Evolutionary conservation across 53 echinoderm and acorn worm genomes (phyloP).

Genomic region (Arbacia lixula): DNA sequence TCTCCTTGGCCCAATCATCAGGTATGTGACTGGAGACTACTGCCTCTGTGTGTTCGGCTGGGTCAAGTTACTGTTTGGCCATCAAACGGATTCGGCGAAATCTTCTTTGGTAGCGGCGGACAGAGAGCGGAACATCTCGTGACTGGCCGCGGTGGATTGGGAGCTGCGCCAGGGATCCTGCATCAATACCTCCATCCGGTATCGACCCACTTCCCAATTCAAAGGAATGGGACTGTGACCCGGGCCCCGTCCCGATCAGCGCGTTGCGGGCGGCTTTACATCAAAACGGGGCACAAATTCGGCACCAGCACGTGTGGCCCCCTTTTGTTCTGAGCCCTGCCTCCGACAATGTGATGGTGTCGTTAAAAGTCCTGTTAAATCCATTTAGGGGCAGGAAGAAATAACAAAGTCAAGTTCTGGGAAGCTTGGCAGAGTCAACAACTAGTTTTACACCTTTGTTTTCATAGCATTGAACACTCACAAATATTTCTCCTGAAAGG

Average conservation of each 20-base stretch:
- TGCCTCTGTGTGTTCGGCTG: constrained; percentile 32
- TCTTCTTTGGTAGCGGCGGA: not conserved
- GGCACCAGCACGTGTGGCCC: constrained; percentile 6
- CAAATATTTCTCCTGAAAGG: constrained; percentile 48
- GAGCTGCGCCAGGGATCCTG: constrained; percentile 31
- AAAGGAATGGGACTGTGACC: constrained; percentile 41
- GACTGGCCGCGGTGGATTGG: constrained; percentile 34
- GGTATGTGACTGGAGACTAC: no score
- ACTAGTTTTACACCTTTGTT: constrained; percentile 43
- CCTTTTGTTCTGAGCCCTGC: constrained; percentile 29
- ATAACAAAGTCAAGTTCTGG: constrained; percentile 48
- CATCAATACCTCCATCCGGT: constrained; percentile 52
- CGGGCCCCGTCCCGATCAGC: no score
- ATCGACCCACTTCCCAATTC: constrained; percentile 51
- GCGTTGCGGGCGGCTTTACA: no score
- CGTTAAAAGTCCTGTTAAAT: constrained; percentile 13
- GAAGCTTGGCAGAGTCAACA: constrained; percentile 42
- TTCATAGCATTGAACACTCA: constrained; percentile 37
- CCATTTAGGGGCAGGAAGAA: not conserved
- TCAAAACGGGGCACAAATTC: not conserved
- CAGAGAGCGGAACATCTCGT: not conserved
- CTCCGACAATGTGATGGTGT: not conserved
- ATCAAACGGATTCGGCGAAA: constrained; percentile 21
- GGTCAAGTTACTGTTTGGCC: constrained; percentile 50
- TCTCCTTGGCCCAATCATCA: no score